Conservation (phyloP, 1,140 invertebrate genomes). For the Patella vulgata region DNA sequence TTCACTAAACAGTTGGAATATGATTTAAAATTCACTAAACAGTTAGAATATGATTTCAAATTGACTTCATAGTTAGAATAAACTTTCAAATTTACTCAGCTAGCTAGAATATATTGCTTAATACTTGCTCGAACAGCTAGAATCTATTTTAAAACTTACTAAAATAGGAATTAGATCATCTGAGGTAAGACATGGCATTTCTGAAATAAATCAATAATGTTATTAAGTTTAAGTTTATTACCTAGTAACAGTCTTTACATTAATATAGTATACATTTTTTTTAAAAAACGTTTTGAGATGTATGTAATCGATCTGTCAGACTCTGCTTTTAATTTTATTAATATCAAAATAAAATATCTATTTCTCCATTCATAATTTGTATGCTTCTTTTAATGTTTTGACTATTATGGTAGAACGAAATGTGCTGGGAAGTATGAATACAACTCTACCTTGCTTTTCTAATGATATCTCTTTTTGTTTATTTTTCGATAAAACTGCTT, state of each 20-base stretch:
- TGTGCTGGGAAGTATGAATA: neutral
- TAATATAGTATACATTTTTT: too few species aligned
- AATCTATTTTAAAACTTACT: too few species aligned
- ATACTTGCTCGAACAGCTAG: too few species aligned
- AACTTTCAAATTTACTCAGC: too few species aligned
- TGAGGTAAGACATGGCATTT: slow-evolving; percentile 48
- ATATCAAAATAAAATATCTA: neutral
- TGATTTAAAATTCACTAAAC: too few species aligned
- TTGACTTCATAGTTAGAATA: too few species aligned
- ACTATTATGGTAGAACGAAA: slow-evolving; percentile 1
- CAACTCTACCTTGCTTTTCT: slow-evolving; percentile 1
- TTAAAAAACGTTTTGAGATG: neutral
- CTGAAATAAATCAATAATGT: slow-evolving; percentile 28
- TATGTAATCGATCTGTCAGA: neutral
- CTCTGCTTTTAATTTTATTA: neutral
- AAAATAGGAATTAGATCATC: slow-evolving; percentile 61
- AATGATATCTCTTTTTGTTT: too few species aligned
- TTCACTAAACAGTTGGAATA: too few species aligned
- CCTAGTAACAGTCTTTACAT: too few species aligned
- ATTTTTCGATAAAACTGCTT: slow-evolving; percentile 23
- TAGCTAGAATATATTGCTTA: too few species aligned
- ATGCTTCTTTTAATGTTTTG: neutral
- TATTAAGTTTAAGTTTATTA: too few species aligned
- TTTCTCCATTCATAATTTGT: neutral
- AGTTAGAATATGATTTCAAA: too few species aligned